phyloP scores from a whole-genome alignment of 1,140 invertebrate genomes.

The Subanguina moxae region DNA sequence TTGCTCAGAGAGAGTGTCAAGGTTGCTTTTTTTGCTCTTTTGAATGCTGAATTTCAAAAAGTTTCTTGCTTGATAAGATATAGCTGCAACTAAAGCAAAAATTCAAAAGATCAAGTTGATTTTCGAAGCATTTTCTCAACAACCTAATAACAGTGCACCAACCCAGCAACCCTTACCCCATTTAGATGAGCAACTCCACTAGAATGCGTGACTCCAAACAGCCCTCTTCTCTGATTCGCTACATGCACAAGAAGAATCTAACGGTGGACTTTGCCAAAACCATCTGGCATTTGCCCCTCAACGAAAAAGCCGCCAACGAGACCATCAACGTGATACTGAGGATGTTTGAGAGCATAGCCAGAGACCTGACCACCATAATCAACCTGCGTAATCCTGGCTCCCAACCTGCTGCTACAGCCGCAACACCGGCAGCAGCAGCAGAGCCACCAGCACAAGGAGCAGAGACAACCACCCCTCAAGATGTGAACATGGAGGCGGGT shows the following conservation, averaged over 20 bases:
- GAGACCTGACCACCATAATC: constrained; percentile 3
- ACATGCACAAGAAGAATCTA: constrained; percentile 31
- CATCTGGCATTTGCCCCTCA: constrained; percentile 26
- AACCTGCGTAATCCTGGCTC: not conserved
- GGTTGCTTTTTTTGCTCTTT: constrained; percentile 1
- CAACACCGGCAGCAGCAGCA: not conserved
- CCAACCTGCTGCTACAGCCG: not conserved
- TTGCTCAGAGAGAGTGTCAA: constrained; percentile 11
- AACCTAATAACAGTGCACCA: not conserved
- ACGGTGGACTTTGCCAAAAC: constrained; percentile 27
- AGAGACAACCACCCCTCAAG: not conserved
- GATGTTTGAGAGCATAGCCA: constrained; percentile 21
- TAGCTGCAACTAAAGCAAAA: no score
- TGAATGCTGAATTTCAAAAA: no score
- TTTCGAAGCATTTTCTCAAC: no score
- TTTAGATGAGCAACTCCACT: no score
- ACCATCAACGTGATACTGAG: constrained; percentile 24
- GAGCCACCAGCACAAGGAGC: not conserved
- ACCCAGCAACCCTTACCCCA: no score
- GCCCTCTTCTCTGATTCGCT: not conserved
- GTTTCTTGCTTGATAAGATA: no score
- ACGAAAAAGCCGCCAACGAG: constrained; percentile 29
- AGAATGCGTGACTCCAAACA: constrained; percentile 18
- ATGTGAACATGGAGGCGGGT: constrained; percentile 7
- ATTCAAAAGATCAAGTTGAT: no score